Conservation (phyloP, 2,888 invertebrate genomes). For the Sinotaia quadrata region DNA sequence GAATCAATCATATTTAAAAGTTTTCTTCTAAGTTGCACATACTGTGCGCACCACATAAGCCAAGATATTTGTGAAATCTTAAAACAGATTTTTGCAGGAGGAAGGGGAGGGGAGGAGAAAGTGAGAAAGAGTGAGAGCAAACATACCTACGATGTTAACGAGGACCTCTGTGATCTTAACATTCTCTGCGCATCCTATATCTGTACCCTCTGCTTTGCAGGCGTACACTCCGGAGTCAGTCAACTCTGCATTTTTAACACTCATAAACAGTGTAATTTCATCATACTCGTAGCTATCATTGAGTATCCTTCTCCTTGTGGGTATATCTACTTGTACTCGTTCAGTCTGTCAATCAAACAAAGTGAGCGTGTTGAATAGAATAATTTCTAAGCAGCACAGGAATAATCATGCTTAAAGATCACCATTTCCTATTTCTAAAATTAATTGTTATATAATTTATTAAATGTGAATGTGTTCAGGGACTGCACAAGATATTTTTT, state of each 20-base stretch:
- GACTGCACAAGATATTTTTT: no score
- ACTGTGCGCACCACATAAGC: not conserved
- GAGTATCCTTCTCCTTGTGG: conserved; percentile 9
- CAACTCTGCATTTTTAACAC: conserved; percentile 35
- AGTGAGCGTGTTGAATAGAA: no score
- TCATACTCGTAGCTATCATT: conserved; percentile 24
- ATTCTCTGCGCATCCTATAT: not conserved
- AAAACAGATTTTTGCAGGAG: no score
- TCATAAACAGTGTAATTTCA: conserved; percentile 30
- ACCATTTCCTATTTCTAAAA: no score
- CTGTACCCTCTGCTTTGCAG: conserved; percentile 40
- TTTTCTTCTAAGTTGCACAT: no score
- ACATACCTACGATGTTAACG: conserved; percentile 34
- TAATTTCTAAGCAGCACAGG: no score
- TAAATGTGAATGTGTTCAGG: no score
- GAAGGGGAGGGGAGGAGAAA: not conserved
- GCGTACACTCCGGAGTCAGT: conserved; percentile 47
- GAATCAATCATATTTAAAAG: no score
- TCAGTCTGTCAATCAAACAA: no score
- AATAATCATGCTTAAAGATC: no score
- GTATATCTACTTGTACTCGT: conserved; percentile 3
- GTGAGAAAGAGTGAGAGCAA: not conserved
- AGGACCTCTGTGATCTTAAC: not conserved
- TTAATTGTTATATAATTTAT: no score
- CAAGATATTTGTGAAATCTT: no score